Base-by-base conservation (phyloP, 1,140 invertebrate genomes). In the Anastatus disparis region DNA sequence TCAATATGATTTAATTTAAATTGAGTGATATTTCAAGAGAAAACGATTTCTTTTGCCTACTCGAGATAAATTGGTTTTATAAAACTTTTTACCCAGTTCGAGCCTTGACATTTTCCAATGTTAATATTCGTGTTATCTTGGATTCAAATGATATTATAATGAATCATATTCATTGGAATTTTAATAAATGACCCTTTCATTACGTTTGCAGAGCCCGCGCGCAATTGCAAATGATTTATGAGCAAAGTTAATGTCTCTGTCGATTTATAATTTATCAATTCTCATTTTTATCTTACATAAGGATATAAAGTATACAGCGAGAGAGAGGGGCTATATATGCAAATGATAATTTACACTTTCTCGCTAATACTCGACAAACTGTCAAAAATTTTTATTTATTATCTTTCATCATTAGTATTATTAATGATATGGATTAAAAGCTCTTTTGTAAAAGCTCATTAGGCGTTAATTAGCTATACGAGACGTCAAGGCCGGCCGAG, bases 141-240 rank as follows among this genome's bases (percentile, higher is more conserved):
- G n/a, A n/a, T n/a, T n/a, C n/a, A n/a, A n/a, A n/a, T n/a, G n/a
- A n/a, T n/a, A n/a, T n/a, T n/a, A n/a, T n/a, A 27, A 27, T 26
- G 50, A 2, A 27, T 27, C 50, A 52, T n/a, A 52, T 27, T 52
- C 2, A 52, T 52, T 27, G 26, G 2, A 24, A 52, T 52, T n/a
- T 52, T 52, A 26, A 52, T 27, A 52, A 52, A 52, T 52, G 48
- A 52, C 12, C 10, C 48, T 52, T 52, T 52, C 15, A 24, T 27
- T 52, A 2, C 20, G 9, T 42, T 3, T 10, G 15, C 46, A 2
- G 31, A n/a, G 42, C 17, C 7, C 17, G 46, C 46, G 17, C 10
- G 3, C 13, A 15, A 15, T 22, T 24, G 24, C 15, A 15, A 15
- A 13, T 52, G 48, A 52, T 52, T 52, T 52, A 52, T 24, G 48